Percentiles rank a stretch among this genome's conserved stretches.
phyloP scores from a whole-genome alignment of 2,797 vertebrate species.

The Tenualosa ilisha region DNA sequence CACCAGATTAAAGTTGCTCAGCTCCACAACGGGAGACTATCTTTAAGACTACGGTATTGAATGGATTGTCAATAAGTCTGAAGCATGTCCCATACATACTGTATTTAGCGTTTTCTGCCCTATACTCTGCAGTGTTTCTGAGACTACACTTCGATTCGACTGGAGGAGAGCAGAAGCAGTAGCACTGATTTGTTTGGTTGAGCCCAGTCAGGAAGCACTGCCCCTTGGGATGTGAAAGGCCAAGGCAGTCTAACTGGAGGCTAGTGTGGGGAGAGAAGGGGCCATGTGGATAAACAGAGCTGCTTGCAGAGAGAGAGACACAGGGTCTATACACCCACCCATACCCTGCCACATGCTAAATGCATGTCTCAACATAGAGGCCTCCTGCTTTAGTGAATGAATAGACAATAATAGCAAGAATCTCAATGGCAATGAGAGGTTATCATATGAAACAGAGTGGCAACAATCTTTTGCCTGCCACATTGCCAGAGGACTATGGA shows the following conservation, averaged over 20 bases:
- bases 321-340: background rate
- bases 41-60: too few relatives aligned
- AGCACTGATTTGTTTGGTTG: background rate
- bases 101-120: too few relatives aligned
- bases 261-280: background rate
- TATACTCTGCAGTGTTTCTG: too few relatives aligned
- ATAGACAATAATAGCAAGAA: background rate
- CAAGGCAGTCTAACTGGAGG: background rate
- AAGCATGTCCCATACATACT: too few relatives aligned
- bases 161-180: background rate
- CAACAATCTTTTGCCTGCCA: background rate
- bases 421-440: background rate
- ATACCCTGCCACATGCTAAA: background rate
- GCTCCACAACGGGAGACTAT: too few relatives aligned
- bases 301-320: background rate
- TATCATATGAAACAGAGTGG: background rate
- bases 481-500: background rate
- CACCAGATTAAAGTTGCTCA: too few relatives aligned
- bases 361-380: background rate
- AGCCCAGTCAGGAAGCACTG: background rate
- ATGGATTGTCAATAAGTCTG: too few relatives aligned
- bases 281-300: background rate
- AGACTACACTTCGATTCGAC: background rate
- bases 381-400: background rate
- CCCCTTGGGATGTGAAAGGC: background rate